A percentile compares a stretch with the other conserved stretches of the same genome.
Evolutionary conservation across 1,140 invertebrate species (phyloP).

Genomic region (Vollenhovia emeryi): DNA sequence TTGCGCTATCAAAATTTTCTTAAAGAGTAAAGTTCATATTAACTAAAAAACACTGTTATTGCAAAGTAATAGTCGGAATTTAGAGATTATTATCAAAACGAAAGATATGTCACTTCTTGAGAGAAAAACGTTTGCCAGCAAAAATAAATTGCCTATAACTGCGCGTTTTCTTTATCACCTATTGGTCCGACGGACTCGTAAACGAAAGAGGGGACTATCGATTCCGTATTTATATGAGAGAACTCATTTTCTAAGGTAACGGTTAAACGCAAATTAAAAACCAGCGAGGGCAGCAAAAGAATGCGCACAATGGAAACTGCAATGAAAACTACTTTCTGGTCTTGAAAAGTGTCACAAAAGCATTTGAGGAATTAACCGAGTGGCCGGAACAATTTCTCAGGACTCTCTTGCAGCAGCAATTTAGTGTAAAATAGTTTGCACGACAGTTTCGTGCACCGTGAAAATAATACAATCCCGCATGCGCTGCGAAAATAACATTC

Average conservation of each 20-base stretch:
- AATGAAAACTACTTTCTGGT: slow-evolving; percentile 13
- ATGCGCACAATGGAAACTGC: slow-evolving; percentile 14
- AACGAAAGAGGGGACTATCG: not conserved
- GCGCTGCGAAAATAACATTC: not conserved
- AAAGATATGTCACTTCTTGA: not conserved
- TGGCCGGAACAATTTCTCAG: slow-evolving; percentile 43
- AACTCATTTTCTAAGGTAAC: slow-evolving; percentile 32
- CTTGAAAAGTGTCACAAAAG: slow-evolving; percentile 24
- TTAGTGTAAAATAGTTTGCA: slow-evolving; percentile 48
- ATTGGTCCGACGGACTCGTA: not conserved
- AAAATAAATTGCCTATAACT: slow-evolving; percentile 7
- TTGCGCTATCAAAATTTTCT: not conserved
- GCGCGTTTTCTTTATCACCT: slow-evolving; percentile 35
- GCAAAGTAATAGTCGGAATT: not conserved
- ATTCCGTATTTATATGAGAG: not conserved
- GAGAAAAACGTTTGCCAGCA: not conserved
- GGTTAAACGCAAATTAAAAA: slow-evolving; percentile 27
- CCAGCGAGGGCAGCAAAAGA: not conserved
- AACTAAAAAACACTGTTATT: not conserved
- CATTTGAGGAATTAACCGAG: slow-evolving; percentile 52
- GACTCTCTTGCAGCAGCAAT: slow-evolving; percentile 30
- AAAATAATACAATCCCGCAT: slow-evolving; percentile 4
- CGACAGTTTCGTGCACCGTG: slow-evolving; percentile 4
- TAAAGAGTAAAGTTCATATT: not conserved
- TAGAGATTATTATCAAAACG: not conserved